Conservation (phyloP, 2,888 invertebrate species). For the Amitus sp. region DNA sequence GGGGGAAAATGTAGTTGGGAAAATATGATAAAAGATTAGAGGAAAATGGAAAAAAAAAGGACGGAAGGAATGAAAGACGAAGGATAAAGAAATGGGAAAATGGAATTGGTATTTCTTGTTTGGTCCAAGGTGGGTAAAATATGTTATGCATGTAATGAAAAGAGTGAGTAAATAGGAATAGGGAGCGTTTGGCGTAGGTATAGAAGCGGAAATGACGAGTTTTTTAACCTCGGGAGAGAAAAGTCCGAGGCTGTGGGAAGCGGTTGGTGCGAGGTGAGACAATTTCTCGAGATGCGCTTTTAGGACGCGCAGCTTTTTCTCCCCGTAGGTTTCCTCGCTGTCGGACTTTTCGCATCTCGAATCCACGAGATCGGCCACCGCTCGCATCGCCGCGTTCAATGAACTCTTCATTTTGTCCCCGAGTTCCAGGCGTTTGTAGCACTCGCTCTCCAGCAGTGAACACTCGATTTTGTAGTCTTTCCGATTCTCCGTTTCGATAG, state of each 20-base stretch:
- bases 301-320: conserved; percentile 31
- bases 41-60: too few species aligned
- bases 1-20: too few species aligned
- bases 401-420: conserved; percentile 29
- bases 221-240: too few species aligned
- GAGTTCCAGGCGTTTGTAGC: conserved; percentile 40
- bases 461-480: conserved; percentile 44
- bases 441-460: conserved; percentile 44
- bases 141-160: too few species aligned
- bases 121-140: too few species aligned
- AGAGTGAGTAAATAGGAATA: too few species aligned
- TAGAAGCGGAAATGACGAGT: too few species aligned
- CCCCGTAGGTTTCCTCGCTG: conserved; percentile 14
- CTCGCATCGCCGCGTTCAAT: conserved; percentile 38
- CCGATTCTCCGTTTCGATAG: conserved; percentile 22
- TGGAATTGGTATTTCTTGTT: too few species aligned
- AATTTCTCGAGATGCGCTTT: conserved; percentile 25
- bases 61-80: too few species aligned
- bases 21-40: too few species aligned
- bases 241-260: not conserved
- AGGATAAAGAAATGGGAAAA: too few species aligned
- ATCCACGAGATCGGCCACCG: conserved; percentile 29
- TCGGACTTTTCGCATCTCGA: conserved; percentile 2
- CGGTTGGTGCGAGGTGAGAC: conserved; percentile 4
- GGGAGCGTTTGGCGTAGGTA: too few species aligned